Evolutionary conservation across 92 coral and sea anemone species (phyloP).

Genomic region (Pocillopora grandis): DNA sequence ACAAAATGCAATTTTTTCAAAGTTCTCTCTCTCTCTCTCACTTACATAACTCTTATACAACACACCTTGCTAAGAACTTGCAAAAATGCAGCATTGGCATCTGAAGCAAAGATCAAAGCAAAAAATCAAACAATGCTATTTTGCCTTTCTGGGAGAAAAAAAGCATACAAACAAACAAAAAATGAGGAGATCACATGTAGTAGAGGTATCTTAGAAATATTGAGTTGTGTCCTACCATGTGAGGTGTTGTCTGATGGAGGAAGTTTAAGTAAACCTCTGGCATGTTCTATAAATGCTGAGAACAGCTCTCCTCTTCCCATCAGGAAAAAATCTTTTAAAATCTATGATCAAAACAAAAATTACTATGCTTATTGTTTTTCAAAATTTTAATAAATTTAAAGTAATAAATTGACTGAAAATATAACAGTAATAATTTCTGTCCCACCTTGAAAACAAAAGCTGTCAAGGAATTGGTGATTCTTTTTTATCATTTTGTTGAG

Average conservation of each 20-base stretch:
- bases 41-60: neutral
- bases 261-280: conserved; percentile 77
- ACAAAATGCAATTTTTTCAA: too few species aligned
- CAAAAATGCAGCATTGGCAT: conserved; percentile 81
- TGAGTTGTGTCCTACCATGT: conserved; percentile 62
- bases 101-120: conserved; percentile 45
- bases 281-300: conserved; percentile 85
- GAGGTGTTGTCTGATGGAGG: conserved; percentile 90
- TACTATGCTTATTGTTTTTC: neutral
- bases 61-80: conserved; percentile 93
- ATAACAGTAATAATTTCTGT: too few species aligned
- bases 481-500: too few species aligned
- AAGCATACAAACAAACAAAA: neutral
- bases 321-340: conserved; percentile 88
- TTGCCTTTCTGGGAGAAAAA: neutral
- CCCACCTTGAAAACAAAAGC: too few species aligned
- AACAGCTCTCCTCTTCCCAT: conserved; percentile 97
- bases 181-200: neutral
- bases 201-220: too few species aligned
- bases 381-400: too few species aligned
- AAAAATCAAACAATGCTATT: neutral
- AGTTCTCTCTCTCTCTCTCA: neutral
- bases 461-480: too few species aligned
- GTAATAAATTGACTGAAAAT: too few species aligned
- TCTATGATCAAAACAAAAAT: conserved; percentile 37